Percentiles rank a stretch among this genome's conserved stretches.
Evolutionary conservation across 2,797 vertebrate genomes (phyloP).

Genomic region (Labroides dimidiatus): DNA sequence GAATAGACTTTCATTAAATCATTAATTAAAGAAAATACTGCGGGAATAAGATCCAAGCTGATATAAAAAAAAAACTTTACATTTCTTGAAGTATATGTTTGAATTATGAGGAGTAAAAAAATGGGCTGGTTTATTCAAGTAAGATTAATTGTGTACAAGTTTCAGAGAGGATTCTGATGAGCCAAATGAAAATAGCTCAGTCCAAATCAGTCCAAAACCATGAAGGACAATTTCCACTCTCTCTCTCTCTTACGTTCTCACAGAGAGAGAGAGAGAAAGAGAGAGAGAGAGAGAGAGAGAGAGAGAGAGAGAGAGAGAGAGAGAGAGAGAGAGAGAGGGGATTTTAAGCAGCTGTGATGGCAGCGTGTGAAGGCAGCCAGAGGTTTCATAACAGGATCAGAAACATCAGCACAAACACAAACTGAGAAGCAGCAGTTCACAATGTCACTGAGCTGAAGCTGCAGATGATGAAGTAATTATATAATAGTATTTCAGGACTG

Average conservation of each 20-base stretch:
- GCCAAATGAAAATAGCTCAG: background rate
- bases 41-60: background rate
- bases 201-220: background rate
- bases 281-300: no score
- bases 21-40: background rate
- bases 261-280: no score
- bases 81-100: background rate
- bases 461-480: background rate
- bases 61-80: no score
- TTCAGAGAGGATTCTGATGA: background rate
- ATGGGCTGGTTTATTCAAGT: background rate
- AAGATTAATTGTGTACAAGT: background rate
- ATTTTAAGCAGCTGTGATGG: slow-evolving; percentile 20
- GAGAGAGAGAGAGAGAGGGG: no score
- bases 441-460: background rate
- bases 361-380: background rate
- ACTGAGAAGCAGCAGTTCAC: background rate
- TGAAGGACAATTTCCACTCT: background rate
- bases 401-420: background rate
- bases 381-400: slow-evolving; percentile 20
- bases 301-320: no score
- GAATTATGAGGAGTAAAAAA: background rate
- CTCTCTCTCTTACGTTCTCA: no score
- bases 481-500: no score
- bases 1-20: background rate